Evolutionary conservation across 2,113 vertebrate species (phyloP).

Genomic region (Chloroceryle aenea): DNA sequence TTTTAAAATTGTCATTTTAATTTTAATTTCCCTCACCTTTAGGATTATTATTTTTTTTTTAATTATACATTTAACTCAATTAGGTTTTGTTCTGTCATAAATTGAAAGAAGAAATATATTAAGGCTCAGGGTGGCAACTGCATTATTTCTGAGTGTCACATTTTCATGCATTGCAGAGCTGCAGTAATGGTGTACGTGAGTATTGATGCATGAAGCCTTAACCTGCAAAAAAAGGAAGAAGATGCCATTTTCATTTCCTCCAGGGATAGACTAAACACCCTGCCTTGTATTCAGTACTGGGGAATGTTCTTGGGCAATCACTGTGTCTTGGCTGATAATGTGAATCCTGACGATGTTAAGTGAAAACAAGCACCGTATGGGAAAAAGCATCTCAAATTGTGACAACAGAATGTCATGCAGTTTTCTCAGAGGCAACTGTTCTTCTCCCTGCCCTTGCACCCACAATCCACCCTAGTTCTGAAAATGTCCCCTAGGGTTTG

Average conservation of each 20-base stretch:
- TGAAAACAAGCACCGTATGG: neutral
- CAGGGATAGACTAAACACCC: neutral
- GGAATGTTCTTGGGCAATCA: neutral
- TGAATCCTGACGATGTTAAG: neutral
- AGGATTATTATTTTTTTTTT: neutral
- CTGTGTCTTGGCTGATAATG: neutral
- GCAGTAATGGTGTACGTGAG: neutral
- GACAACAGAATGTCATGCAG: fast-evolving
- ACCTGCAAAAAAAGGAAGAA: neutral
- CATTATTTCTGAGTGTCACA: neutral
- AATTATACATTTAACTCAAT: neutral
- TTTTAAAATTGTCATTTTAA: neutral
- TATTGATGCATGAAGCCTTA: neutral
- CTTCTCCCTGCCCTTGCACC: neutral
- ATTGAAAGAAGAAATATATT: neutral
- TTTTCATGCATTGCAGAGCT: neutral
- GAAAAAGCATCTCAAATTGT: neutral
- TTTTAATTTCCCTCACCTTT: neutral
- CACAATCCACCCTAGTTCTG: neutral
- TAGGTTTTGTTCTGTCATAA: neutral
- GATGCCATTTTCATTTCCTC: neutral
- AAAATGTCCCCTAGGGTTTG: neutral
- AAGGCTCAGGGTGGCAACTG: neutral
- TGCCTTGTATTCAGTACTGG: neutral
- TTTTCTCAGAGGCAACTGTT: neutral